Evolutionary conservation across 2,888 invertebrate genomes (phyloP), one percentile per base, ranked within the genome.

Genomic region (Nowickia ferox): DNA sequence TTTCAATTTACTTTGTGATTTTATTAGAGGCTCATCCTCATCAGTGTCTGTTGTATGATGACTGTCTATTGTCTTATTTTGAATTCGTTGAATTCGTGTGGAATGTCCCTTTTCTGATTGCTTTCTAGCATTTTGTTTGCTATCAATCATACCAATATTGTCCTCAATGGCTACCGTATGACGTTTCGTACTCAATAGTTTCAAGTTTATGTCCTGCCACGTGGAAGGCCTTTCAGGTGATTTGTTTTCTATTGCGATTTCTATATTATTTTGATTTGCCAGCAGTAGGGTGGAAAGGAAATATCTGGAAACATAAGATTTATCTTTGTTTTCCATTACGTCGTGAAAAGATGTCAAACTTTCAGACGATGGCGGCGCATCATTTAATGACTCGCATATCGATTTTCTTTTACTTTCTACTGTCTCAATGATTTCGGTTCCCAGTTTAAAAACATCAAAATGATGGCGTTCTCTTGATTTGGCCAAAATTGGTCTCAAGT

Each of bases 401-500:
- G 17, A 30, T 6, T 63, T 57, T 19, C 1, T 15, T 80, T 8
- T 53, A 15, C 72, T 74, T 22, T 87, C 82, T 22, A 90, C 87
- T 59, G 90, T 89, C 2, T 89, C 83, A 2, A 93, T 89, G 17
- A 93, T 90, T 83, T 92, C 90, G 2, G 89, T 90, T 0, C 92
- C 92, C 19, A 93, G 72, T n/a, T 89, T 88, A 59, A 88, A 89
- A 6, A 93, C 89, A 79, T 91, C 91, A 51, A 93, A 93, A 86
- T 92, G 91, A 87, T 92, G 92, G 1, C 93, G 90, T 5, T 90
- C 89, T 69, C 90, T 90, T 0, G 92, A 91, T 42, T 89, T 88
- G 4, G 90, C 90, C 57, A 93, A 87, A 9, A 90, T 89, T 9
- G 93, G 92, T 44, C 89, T 90, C 30, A 93, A 63, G n/a, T 90